A percentile compares a stretch with the other conserved stretches of the same genome.
Conservation (phyloP, 2,113 vertebrate genomes). For the Zosterops japonicus region DNA sequence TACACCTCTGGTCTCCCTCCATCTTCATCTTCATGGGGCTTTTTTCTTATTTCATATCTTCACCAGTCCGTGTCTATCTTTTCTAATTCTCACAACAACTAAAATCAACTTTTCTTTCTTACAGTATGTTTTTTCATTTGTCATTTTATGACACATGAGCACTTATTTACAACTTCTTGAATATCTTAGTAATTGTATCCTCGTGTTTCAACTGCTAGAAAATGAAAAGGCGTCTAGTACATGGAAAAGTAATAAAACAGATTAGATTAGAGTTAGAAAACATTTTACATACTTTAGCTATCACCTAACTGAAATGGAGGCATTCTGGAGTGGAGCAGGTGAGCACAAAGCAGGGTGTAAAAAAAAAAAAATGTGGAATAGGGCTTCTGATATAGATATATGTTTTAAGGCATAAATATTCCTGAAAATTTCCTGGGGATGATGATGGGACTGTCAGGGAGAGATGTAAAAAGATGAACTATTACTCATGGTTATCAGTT, state of each 20-base stretch:
- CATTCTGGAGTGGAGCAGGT: not conserved
- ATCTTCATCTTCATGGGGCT: not conserved
- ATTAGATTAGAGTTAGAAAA: not conserved
- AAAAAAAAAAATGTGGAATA: not conserved
- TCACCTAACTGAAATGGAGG: not conserved
- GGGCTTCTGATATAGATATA: not conserved
- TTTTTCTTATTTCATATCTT: not conserved
- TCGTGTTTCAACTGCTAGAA: not conserved
- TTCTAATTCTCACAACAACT: not conserved
- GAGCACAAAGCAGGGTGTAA: not conserved
- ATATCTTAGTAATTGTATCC: not conserved
- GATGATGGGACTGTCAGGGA: not conserved
- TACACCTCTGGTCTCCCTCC: not conserved
- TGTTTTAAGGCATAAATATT: not conserved
- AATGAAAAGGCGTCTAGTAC: not conserved
- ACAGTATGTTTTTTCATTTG: not conserved
- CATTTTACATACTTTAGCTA: not conserved
- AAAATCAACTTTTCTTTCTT: not conserved
- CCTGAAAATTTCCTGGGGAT: not conserved
- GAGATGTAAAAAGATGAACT: not conserved
- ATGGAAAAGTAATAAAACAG: not conserved
- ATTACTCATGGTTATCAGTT: not conserved
- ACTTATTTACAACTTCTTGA: not conserved
- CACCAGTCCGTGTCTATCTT: not conserved
- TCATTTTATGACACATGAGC: not conserved